phyloP scores from a whole-genome alignment of 2,888 invertebrate genomes.

The Sminthurides aquaticus region DNA sequence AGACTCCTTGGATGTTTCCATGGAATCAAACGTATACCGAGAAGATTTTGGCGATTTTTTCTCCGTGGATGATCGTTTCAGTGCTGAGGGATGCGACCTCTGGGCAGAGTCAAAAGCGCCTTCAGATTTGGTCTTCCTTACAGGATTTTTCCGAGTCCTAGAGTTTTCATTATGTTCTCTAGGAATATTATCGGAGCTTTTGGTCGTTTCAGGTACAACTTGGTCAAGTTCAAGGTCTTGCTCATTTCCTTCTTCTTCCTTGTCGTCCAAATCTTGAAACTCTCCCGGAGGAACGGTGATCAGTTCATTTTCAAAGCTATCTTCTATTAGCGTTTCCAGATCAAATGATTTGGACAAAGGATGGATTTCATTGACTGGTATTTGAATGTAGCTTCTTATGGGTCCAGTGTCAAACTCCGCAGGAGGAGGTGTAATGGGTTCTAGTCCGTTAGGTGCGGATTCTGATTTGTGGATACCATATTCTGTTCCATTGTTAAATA shows the following conservation, averaged over 20 bases:
- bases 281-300: neutral
- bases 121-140: slow-evolving; percentile 21
- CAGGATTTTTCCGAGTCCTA: slow-evolving; percentile 15
- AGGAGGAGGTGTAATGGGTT: neutral
- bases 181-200: neutral
- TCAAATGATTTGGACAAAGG: slow-evolving; percentile 21
- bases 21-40: slow-evolving; percentile 6
- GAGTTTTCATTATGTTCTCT: neutral
- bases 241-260: neutral
- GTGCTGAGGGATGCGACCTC: slow-evolving; percentile 5
- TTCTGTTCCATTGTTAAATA: neutral
- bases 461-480: neutral
- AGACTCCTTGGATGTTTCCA: neutral
- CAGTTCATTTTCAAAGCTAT: slow-evolving; percentile 11
- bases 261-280: neutral
- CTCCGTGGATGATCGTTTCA: slow-evolving; percentile 19
- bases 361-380: slow-evolving; percentile 14
- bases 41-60: slow-evolving; percentile 16
- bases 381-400: neutral
- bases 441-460: neutral
- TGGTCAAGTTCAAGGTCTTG: neutral
- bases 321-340: slow-evolving; percentile 19
- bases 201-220: neutral
- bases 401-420: neutral
- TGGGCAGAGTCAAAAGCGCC: slow-evolving; percentile 19